These are phyloP conservation scores for Miltochrista miniata DNA, from an alignment of 2,888 invertebrate genomes.

Conservation along the genomic window DNA sequence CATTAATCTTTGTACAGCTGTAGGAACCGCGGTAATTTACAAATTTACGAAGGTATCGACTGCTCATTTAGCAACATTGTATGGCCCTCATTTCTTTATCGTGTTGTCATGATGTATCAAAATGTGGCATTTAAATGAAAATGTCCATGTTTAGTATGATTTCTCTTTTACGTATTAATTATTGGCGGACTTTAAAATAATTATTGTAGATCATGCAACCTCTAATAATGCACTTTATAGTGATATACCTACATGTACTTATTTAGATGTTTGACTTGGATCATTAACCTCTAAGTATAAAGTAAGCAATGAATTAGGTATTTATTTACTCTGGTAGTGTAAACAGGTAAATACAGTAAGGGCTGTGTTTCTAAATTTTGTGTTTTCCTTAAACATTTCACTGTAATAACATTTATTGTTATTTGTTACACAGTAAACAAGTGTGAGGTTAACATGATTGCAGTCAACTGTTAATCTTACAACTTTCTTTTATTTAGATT, in stretches of 20 bases:
- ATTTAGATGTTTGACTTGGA: neutral
- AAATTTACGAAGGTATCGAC: neutral
- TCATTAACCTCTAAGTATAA: neutral
- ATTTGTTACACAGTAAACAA: neutral
- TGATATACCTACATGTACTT: no score
- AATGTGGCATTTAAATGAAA: neutral
- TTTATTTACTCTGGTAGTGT: neutral
- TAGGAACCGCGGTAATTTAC: constrained; percentile 7
- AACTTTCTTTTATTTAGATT: no score
- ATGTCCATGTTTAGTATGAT: no score
- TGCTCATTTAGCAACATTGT: neutral
- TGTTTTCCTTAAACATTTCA: neutral
- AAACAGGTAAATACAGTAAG: neutral
- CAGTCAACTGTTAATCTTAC: no score
- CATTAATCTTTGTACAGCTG: constrained; percentile 14
- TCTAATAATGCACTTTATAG: no score
- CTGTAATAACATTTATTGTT: no score
- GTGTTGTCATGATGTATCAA: neutral
- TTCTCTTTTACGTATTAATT: no score
- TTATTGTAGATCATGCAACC: no score
- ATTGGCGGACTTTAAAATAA: neutral
- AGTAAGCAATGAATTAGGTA: constrained; percentile 7
- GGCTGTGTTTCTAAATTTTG: no score
- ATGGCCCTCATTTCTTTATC: neutral
- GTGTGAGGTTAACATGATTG: no score